Conservation (phyloP, 2,113 vertebrate species). For the Bostrychus sinensis region DNA sequence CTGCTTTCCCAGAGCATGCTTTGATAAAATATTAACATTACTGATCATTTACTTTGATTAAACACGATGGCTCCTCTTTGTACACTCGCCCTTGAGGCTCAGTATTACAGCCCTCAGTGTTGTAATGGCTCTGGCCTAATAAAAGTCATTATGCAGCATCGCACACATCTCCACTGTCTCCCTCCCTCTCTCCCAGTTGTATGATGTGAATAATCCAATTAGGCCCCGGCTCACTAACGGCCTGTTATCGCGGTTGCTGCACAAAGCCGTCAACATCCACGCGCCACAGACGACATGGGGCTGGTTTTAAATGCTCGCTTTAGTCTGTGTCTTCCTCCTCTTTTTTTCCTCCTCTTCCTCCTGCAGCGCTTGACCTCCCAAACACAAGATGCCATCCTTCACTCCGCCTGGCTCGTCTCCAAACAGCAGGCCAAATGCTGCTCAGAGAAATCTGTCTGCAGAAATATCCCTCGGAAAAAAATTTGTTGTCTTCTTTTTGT, state of each 20-base stretch:
- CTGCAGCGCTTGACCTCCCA: constrained; percentile 59
- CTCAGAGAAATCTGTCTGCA: constrained; percentile 15
- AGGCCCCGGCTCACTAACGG: constrained; percentile 68
- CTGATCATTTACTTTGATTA: constrained; percentile 56
- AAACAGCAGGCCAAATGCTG: constrained; percentile 22
- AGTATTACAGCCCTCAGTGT: constrained; percentile 47
- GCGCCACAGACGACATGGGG: constrained; percentile 56
- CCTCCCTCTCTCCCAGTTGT: constrained; percentile 50
- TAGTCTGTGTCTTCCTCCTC: constrained; percentile 1
- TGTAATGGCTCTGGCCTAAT: constrained; percentile 60
- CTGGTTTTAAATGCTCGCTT: constrained; percentile 44
- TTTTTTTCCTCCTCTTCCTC: constrained; percentile 14
- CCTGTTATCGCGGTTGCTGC: constrained; percentile 72
- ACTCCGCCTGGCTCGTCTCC: constrained; percentile 34
- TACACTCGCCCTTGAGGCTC: constrained; percentile 49
- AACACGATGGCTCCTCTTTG: constrained; percentile 53
- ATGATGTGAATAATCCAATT: constrained; percentile 80
- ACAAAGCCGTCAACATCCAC: constrained; percentile 65
- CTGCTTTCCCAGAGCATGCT: constrained; percentile 2
- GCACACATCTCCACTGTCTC: constrained; percentile 45
- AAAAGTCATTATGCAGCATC: constrained; percentile 65
- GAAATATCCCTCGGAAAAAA: constrained; percentile 17
- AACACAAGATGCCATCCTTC: constrained; percentile 36
- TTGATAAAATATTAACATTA: constrained; percentile 23
- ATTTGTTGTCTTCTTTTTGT: constrained; percentile 7